A percentile compares a stretch with the other conserved stretches of the same genome.
phyloP scores from a whole-genome alignment of 2,797 vertebrate species.

The Florisuga fusca region DNA sequence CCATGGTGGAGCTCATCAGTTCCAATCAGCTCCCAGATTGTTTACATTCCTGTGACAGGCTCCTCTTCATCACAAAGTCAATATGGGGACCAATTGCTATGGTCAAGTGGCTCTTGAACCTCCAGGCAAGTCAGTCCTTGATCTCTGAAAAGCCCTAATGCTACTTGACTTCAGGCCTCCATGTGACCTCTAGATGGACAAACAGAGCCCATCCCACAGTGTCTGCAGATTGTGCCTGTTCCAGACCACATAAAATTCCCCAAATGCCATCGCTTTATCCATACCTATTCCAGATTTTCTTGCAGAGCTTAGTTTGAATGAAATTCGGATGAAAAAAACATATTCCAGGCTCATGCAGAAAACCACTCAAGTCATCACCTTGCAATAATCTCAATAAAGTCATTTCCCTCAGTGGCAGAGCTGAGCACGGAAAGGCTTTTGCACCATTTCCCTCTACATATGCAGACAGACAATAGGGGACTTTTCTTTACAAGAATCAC shows the following conservation, averaged over 20 bases:
- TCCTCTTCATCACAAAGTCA: not conserved
- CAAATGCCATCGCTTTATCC: not conserved
- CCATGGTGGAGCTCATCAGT: not conserved
- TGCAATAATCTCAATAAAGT: not conserved
- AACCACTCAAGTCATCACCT: not conserved
- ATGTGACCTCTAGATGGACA: not conserved
- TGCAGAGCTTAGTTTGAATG: not conserved
- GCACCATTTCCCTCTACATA: rapidly evolving
- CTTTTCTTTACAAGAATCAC: not conserved
- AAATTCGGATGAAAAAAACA: not conserved
- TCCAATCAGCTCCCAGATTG: not conserved
- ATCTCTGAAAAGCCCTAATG: not conserved
- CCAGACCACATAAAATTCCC: not conserved
- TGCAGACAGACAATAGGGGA: not conserved
- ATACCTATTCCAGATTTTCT: not conserved
- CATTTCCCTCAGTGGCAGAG: not conserved
- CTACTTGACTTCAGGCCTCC: not conserved
- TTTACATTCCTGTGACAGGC: not conserved
- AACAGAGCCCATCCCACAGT: not conserved
- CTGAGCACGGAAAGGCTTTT: not conserved
- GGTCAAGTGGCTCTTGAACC: not conserved
- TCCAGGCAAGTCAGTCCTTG: not conserved
- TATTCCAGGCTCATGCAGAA: not conserved
- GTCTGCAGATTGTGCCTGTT: not conserved
- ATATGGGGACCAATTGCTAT: not conserved